Evolutionary conservation across 2,113 vertebrate genomes (phyloP).

Genomic region (Brevimyrus niger): DNA sequence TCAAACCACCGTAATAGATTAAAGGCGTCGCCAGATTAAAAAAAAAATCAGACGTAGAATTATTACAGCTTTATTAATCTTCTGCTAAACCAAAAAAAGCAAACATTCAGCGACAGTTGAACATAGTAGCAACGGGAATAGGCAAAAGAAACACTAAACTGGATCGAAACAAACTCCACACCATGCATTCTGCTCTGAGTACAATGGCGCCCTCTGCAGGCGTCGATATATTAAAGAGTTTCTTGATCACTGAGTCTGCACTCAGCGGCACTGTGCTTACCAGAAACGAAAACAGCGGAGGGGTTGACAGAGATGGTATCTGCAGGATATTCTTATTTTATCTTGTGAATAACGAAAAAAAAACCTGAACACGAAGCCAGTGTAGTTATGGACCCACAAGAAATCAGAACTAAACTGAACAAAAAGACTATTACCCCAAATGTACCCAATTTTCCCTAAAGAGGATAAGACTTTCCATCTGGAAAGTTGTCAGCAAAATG

Average conservation of each 20-base stretch:
- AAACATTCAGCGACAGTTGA: slow-evolving; percentile 65
- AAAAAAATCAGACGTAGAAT: slow-evolving; percentile 35
- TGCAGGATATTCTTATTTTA: slow-evolving; percentile 26
- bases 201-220: slow-evolving; percentile 35
- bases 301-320: slow-evolving; percentile 15
- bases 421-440: slow-evolving; percentile 29
- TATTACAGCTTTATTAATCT: slow-evolving; percentile 63
- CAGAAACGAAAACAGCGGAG: slow-evolving; percentile 27
- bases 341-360: slow-evolving; percentile 12
- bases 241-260: slow-evolving; percentile 30
- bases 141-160: slow-evolving; percentile 51
- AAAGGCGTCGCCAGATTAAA: slow-evolving; percentile 7
- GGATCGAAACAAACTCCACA: slow-evolving; percentile 46
- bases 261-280: slow-evolving; percentile 39
- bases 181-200: slow-evolving; percentile 54
- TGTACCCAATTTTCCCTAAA: slow-evolving; percentile 25
- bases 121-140: slow-evolving; percentile 61
- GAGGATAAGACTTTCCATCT: slow-evolving; percentile 49
- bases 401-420: slow-evolving; percentile 22
- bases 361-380: slow-evolving; percentile 17
- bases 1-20: not conserved
- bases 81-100: slow-evolving; percentile 62
- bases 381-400: slow-evolving; percentile 13
- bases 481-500: slow-evolving; percentile 43
- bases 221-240: slow-evolving; percentile 31